phyloP scores from a whole-genome alignment of 2,888 invertebrate genomes.

The Syrphus vitripennis region DNA sequence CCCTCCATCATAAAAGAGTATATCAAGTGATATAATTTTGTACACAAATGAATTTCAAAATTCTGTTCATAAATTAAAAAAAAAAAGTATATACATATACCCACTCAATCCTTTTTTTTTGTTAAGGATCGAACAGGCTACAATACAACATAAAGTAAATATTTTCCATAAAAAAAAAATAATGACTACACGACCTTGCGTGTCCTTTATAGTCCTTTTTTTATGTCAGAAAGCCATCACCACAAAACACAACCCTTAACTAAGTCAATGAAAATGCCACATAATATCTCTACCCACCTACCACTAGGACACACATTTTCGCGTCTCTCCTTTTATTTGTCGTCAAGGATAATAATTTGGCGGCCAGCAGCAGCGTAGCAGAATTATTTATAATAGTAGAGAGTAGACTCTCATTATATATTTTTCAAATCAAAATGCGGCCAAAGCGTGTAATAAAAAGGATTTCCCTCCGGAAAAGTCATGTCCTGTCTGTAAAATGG shows the following conservation, averaged over 20 bases:
- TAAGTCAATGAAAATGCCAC: conserved; percentile 41
- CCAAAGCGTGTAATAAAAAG: conserved; percentile 3
- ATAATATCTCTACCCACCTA: background rate
- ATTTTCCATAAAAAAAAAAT: background rate
- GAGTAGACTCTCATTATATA: conserved; percentile 64
- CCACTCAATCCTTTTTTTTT: conserved; percentile 38
- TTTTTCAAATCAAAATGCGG: conserved; percentile 37
- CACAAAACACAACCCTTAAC: background rate
- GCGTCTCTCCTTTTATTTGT: background rate
- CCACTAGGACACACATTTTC: conserved; percentile 23
- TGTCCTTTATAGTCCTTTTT: conserved; percentile 11
- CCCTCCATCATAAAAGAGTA: conserved; percentile 1
- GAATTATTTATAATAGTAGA: conserved; percentile 24
- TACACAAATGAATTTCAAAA: conserved; percentile 58
- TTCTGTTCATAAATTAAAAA: conserved; percentile 43
- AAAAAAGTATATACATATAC: too few relatives aligned
- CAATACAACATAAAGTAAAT: conserved; percentile 16
- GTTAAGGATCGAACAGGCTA: background rate
- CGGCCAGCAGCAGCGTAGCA: conserved; percentile 20
- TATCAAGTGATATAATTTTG: conserved; percentile 13
- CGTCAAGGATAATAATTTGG: conserved; percentile 26
- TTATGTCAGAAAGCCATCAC: background rate
- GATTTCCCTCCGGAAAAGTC: conserved; percentile 26
- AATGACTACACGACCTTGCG: conserved; percentile 35
- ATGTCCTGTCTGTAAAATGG: conserved; percentile 46